Base-by-base conservation (phyloP, 2,888 invertebrate species). In the Eugnorisma glareosa region DNA sequence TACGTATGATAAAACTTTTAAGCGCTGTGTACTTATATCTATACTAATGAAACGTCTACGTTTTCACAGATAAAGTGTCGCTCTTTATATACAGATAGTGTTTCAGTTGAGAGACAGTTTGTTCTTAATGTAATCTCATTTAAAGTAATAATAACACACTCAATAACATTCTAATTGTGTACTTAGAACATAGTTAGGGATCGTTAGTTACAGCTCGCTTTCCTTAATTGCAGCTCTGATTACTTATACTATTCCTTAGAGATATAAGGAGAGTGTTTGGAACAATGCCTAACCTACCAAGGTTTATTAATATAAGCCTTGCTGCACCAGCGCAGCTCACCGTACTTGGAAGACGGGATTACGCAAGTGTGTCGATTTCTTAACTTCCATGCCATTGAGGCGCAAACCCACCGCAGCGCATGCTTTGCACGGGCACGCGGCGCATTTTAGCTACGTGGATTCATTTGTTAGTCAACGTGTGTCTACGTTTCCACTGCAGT, bases 131-230 rank as follows among this genome's bases (percentile, higher is more conserved):
- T 40, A 13, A n/a, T 13, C n/a, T 64, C 24, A 37, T 71, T 43
- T 57, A 3, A 45, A 57, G 54, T 79, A 48, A 48, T 35, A 48
- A 64, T 40, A 64, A 64, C n/a, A 43, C 18, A 35, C 45, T 72
- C 64, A 79, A 78, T 64, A 79, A 40, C 24, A 57, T 28, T 35
- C 45, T 79, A 72, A 77, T 64, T 78, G 28, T 13, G 11, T 28
- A 48, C 48, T 78, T 57, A 57, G 35, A 28, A 66, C 24, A 28
- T 28, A 69, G n/a, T 68, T 40, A 48, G 13, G 35, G 40, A 18
- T 37, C 69, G 18, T 77, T 69, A 77, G 69, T 51, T 35, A 15
- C 35, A 35, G 64, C 18, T 61, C 21, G 40, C 48, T 63, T 40
- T 28, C 4, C 10, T 71, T 71, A 37, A 77, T 78, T 54, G 45